Conservation (phyloP, 1,140 invertebrate genomes). For the Aphelenchoides avenae region DNA sequence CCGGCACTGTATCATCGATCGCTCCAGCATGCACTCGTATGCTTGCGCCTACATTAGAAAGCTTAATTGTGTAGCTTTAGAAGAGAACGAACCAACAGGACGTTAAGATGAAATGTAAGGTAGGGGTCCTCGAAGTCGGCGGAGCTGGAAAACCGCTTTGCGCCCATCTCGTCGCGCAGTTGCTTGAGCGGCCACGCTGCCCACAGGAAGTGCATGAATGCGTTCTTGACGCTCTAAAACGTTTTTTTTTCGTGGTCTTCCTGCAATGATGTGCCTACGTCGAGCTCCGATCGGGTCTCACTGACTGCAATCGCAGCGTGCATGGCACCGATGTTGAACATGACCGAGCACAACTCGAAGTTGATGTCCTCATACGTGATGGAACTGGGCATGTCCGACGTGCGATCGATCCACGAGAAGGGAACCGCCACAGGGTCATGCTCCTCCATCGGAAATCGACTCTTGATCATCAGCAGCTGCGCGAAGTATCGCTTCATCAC, state of each 20-base stretch:
- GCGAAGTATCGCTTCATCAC: slow-evolving; percentile 87
- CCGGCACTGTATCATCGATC: slow-evolving; percentile 90
- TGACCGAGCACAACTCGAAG: slow-evolving; percentile 83
- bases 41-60: slow-evolving; percentile 60
- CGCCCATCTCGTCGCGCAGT: slow-evolving; percentile 61
- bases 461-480: slow-evolving; percentile 84
- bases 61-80: not conserved
- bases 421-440: slow-evolving; percentile 71
- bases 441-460: slow-evolving; percentile 82
- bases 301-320: slow-evolving; percentile 80
- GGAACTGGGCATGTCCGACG: slow-evolving; percentile 66
- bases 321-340: slow-evolving; percentile 90
- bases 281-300: slow-evolving; percentile 64
- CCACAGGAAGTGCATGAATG: slow-evolving; percentile 93
- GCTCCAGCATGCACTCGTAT: slow-evolving; percentile 94
- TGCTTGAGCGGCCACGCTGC: slow-evolving; percentile 90
- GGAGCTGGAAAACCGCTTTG: slow-evolving; percentile 61
- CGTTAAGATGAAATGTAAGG: slow-evolving; percentile 71
- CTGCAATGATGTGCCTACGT: slow-evolving; percentile 38
- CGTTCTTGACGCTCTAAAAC: slow-evolving; percentile 79
- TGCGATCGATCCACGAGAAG: slow-evolving; percentile 79
- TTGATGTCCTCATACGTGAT: slow-evolving; percentile 68
- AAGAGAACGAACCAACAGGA: slow-evolving; percentile 63
- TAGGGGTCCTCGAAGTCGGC: slow-evolving; percentile 75
- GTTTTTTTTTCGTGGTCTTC: slow-evolving; percentile 6